Evolutionary conservation across 2,113 vertebrate genomes (phyloP), one percentile per base, ranked within the genome.

Genomic region (Paracanthobrama guichenoti): DNA sequence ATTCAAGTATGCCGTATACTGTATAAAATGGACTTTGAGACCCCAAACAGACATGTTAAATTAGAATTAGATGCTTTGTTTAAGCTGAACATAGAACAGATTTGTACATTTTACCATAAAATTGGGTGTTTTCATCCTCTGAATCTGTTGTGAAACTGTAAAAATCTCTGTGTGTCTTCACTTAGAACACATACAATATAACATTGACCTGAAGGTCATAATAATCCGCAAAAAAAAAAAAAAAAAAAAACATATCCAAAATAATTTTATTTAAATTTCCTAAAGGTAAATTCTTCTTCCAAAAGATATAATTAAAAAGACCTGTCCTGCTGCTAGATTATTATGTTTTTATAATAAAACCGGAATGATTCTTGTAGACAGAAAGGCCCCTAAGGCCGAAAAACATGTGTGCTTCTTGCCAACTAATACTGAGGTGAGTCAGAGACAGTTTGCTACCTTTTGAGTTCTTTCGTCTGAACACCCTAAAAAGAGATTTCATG

Each of bases 401-500:
- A 75, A 75, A 75, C 72, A 18, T 4, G 10, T 12, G 18, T 5
- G 9, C 9, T 28, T 31, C 14, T 75, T 53, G 24, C 46, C 66
- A 69, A 11, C 46, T 20, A 31, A 74, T 50, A 75, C 73, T 31
- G 26, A 53, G 46, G 24, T 75, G 73, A 75, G 46, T 75, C 73
- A 53, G 46, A 75, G 24, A 4, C 14, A 31, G 7, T 20, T 50
- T 53, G 50, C 9, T 50, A 75, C 26, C 46, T 53, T 9, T 75
- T 9, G 8, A 53, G 46, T 13, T 73, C n/a, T 46, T 71, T 6
- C 26, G 6, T 46, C 12, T 72, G 42, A 24, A 46, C 22, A 14
- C 14, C 50, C 46, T 53, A 18, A 24, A 39, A 39, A 31, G 18
- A 42, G 16, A 74, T 28, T 24, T 26, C 24, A 50, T 28, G 46